Percentiles rank a stretch among this genome's conserved stretches.
These are phyloP conservation scores for Nebria brevicollis DNA, from an alignment of 2,888 invertebrate genomes.

Conservation along the genomic window DNA sequence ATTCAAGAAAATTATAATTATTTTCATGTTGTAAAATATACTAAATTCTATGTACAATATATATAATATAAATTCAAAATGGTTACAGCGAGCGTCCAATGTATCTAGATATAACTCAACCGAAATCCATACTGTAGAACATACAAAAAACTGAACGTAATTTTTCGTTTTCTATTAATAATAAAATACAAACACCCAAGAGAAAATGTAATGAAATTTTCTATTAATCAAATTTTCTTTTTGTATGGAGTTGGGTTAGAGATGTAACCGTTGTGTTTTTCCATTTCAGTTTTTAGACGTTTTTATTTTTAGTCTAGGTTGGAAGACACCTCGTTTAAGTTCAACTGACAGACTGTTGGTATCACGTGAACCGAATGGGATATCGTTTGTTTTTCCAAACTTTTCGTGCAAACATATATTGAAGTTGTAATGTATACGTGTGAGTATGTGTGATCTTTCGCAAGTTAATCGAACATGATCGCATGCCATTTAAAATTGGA, in stretches of 20 bases:
- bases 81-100: too few species aligned
- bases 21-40: too few species aligned
- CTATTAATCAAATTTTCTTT: conserved; percentile 39
- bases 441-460: not conserved
- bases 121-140: not conserved
- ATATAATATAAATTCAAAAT: too few species aligned
- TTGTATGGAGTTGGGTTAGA: not conserved
- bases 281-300: conserved; percentile 27
- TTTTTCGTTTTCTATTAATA: not conserved
- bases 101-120: not conserved
- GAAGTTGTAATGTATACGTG: not conserved
- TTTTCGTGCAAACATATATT: not conserved
- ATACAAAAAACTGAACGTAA: not conserved
- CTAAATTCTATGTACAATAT: too few species aligned
- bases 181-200: not conserved
- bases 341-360: conserved; percentile 39
- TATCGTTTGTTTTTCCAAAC: not conserved
- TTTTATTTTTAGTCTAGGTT: not conserved
- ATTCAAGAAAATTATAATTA: too few species aligned
- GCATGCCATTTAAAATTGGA: not conserved
- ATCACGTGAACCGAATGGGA: conserved; percentile 29
- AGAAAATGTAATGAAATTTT: conserved; percentile 8
- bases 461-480: not conserved
- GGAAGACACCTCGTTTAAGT: conserved; percentile 42
- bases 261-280: conserved; percentile 37